Evolutionary conservation across 1,140 invertebrate genomes (phyloP).

Genomic region (Tetranychus urticae): DNA sequence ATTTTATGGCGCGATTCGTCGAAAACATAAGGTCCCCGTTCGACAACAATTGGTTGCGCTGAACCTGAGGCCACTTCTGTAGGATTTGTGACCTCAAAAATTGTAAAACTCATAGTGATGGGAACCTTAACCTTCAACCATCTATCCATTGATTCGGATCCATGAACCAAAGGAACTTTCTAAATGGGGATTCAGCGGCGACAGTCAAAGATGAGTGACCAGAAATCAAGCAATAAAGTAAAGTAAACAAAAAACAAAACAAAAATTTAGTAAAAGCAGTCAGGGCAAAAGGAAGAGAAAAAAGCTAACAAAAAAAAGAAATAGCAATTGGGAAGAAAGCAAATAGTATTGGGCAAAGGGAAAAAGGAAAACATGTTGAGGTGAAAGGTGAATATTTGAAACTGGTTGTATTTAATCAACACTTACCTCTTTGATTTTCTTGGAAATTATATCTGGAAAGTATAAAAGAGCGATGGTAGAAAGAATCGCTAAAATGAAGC

Average conservation of each 20-base stretch:
- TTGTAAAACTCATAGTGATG: not conserved
- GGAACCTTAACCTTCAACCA: not conserved
- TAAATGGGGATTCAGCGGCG: not conserved
- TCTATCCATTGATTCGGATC: not conserved
- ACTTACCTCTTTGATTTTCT: not conserved
- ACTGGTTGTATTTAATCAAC: not conserved
- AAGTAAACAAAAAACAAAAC: not conserved
- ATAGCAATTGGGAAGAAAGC: not conserved
- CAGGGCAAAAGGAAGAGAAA: not conserved
- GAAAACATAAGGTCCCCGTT: slow-evolving; percentile 20
- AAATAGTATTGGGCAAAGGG: not conserved
- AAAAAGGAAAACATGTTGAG: not conserved
- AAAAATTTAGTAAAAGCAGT: not conserved
- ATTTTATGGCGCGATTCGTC: slow-evolving; percentile 19
- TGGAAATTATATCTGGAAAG: not conserved
- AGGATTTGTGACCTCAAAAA: not conserved
- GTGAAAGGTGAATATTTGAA: not conserved
- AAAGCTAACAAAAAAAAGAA: not conserved
- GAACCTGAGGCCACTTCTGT: not conserved
- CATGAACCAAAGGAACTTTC: not conserved
- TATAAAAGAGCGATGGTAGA: not conserved
- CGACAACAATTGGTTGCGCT: slow-evolving; percentile 45
- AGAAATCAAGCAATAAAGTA: too few relatives aligned
- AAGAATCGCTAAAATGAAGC: not conserved
- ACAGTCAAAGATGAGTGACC: not conserved